Conservation (phyloP, 1,140 invertebrate species). For the Drosophila neocordata region DNA sequence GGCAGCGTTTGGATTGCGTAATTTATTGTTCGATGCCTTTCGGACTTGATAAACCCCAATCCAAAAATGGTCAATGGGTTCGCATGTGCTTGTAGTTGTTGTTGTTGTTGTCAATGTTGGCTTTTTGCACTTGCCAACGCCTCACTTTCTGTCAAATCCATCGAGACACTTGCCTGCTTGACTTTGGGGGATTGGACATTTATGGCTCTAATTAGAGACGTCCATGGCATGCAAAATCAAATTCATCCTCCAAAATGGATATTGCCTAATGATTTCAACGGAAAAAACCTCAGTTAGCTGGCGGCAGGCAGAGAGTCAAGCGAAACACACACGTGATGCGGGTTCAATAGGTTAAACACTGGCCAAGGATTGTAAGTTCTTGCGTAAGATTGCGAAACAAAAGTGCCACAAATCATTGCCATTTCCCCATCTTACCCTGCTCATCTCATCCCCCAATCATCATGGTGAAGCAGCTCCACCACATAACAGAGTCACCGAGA, state of each 20-base stretch:
- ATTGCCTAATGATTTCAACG: slow-evolving; percentile 19
- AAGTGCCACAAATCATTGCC: slow-evolving; percentile 74
- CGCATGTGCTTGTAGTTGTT: slow-evolving; percentile 37
- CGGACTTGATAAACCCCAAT: slow-evolving; percentile 76
- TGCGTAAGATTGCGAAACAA: slow-evolving; percentile 48
- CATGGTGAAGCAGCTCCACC: no score
- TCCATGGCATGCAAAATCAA: slow-evolving; percentile 67
- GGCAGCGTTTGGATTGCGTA: slow-evolving; percentile 81
- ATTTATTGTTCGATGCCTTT: slow-evolving; percentile 79
- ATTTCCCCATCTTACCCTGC: slow-evolving; percentile 27
- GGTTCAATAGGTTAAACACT: slow-evolving; percentile 74
- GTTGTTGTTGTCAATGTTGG: slow-evolving; percentile 15
- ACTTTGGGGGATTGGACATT: slow-evolving; percentile 56
- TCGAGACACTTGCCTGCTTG: slow-evolving; percentile 40
- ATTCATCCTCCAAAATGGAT: slow-evolving; percentile 18
- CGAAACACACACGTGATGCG: background rate
- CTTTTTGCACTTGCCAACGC: slow-evolving; percentile 69
- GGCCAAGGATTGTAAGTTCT: slow-evolving; percentile 43
- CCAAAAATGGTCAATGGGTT: slow-evolving; percentile 68
- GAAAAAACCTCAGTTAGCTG: slow-evolving; percentile 15
- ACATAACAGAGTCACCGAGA: slow-evolving; percentile 19
- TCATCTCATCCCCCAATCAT: background rate
- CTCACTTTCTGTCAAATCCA: slow-evolving; percentile 74
- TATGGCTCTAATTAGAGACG: slow-evolving; percentile 79
- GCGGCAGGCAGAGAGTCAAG: no score